phyloP scores from a whole-genome alignment of 2,797 vertebrate genomes.

The Nyctibius grandis region DNA sequence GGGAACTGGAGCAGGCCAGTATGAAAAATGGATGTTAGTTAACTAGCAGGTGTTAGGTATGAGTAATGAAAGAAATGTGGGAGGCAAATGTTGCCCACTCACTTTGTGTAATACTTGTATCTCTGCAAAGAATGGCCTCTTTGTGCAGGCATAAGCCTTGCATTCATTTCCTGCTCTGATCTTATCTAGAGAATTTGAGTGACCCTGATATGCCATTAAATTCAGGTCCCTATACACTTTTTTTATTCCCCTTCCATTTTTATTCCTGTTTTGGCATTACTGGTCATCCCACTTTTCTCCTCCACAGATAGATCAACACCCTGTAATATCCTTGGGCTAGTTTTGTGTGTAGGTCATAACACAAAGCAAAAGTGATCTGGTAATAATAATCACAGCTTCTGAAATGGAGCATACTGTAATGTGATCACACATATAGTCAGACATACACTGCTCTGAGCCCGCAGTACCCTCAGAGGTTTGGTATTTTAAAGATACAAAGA shows the following conservation, averaged over 20 bases:
- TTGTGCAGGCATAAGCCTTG: slow-evolving; percentile 52
- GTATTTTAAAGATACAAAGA: neutral
- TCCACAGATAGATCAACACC: slow-evolving; percentile 24
- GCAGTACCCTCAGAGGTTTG: neutral
- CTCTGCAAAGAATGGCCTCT: slow-evolving; percentile 34
- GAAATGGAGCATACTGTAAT: neutral
- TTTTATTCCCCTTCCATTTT: neutral
- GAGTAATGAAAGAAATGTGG: slow-evolving; percentile 65
- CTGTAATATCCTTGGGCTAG: neutral
- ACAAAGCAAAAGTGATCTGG: slow-evolving; percentile 5
- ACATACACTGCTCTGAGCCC: neutral
- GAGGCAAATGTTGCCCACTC: slow-evolving; percentile 34
- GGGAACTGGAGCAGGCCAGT: slow-evolving; percentile 1
- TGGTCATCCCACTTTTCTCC: neutral
- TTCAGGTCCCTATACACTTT: neutral
- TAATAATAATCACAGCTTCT: slow-evolving; percentile 1
- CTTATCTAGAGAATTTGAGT: slow-evolving; percentile 53
- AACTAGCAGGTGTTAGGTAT: slow-evolving; percentile 50
- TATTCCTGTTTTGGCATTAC: neutral
- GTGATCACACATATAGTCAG: neutral
- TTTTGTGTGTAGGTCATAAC: neutral
- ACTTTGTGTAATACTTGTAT: slow-evolving; percentile 8
- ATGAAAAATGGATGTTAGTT: slow-evolving; percentile 35
- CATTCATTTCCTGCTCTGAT: slow-evolving; percentile 53
- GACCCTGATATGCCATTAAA: slow-evolving; percentile 32